Evolutionary conservation across 1,140 invertebrate genomes (phyloP).

Genomic region (Halyomorpha halys): DNA sequence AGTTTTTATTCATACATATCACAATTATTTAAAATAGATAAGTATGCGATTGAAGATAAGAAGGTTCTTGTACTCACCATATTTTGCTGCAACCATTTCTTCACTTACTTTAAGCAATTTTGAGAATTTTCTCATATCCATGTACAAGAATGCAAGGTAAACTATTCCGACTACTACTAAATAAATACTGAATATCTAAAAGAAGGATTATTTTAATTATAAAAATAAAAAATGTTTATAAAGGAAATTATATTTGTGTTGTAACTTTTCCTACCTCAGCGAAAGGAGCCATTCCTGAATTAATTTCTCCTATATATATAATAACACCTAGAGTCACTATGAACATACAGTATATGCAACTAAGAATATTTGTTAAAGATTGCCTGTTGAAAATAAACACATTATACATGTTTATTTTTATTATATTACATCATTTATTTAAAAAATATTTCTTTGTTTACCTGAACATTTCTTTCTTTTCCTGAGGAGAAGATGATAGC

Average conservation of each 20-base stretch:
- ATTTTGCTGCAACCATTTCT: conserved; percentile 4
- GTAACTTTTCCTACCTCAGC: conserved; percentile 42
- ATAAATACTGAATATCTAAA: conserved; percentile 49
- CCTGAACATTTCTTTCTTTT: conserved; percentile 35
- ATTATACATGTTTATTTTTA: neutral
- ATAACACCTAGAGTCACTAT: conserved; percentile 53
- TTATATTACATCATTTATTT: too few species aligned
- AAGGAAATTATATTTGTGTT: neutral
- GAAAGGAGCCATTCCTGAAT: conserved; percentile 39
- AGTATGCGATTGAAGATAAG: too few species aligned
- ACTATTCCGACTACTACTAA: conserved; percentile 45
- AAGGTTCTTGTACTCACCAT: conserved; percentile 16
- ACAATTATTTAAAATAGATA: too few species aligned
- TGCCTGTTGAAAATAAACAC: conserved; percentile 36
- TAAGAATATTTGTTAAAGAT: conserved; percentile 45
- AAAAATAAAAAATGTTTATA: neutral
- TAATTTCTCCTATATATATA: conserved; percentile 48
- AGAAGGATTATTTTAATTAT: conserved; percentile 24
- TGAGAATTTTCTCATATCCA: conserved; percentile 49
- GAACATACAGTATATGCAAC: conserved; percentile 53
- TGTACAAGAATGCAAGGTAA: conserved; percentile 48
- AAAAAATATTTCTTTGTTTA: conserved; percentile 24
- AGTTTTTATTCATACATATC: too few species aligned
- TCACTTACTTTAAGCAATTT: conserved; percentile 35
- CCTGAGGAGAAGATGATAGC: conserved; percentile 31